A percentile compares a stretch with the other conserved stretches of the same genome.
phyloP scores from a whole-genome alignment of 2,113 vertebrate genomes.

The Anarhynchus alexandrinus region DNA sequence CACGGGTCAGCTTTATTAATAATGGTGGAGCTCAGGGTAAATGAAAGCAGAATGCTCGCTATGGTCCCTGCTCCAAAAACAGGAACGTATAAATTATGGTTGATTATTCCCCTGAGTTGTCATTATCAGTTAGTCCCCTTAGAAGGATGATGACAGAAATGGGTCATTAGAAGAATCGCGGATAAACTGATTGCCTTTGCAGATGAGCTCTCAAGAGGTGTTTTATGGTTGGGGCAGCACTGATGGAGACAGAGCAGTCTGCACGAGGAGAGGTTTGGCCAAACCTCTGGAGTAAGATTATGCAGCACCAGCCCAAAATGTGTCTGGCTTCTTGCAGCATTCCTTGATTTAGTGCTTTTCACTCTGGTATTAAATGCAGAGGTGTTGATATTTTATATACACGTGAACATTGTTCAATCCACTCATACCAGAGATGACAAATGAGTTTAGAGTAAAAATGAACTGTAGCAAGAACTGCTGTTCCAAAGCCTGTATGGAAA shows the following conservation, averaged over 20 bases:
- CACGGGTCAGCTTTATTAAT: neutral
- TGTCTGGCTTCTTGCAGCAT: neutral
- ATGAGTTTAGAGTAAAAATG: neutral
- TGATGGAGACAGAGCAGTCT: neutral
- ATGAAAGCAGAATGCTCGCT: neutral
- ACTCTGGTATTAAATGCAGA: neutral
- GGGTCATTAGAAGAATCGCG: conserved; percentile 29
- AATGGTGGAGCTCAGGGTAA: neutral
- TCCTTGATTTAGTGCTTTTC: conserved; percentile 1
- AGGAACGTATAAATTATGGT: neutral
- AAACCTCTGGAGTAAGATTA: neutral
- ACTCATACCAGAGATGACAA: neutral
- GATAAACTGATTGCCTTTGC: conserved; percentile 55
- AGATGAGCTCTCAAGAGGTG: conserved; percentile 31
- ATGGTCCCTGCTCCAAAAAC: neutral
- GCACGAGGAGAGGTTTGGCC: neutral
- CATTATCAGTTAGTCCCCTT: conserved; percentile 49
- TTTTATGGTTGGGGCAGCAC: conserved; percentile 7
- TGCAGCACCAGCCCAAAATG: neutral
- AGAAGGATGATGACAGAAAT: conserved; percentile 57
- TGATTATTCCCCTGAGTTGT: conserved; percentile 59
- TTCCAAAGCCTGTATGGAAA: neutral
- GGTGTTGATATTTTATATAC: neutral
- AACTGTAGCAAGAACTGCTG: neutral
- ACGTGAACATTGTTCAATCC: neutral